Percentiles rank a stretch among this genome's conserved stretches.
phyloP scores from a whole-genome alignment of 1,140 invertebrate genomes.

The Camponotus floridanus region DNA sequence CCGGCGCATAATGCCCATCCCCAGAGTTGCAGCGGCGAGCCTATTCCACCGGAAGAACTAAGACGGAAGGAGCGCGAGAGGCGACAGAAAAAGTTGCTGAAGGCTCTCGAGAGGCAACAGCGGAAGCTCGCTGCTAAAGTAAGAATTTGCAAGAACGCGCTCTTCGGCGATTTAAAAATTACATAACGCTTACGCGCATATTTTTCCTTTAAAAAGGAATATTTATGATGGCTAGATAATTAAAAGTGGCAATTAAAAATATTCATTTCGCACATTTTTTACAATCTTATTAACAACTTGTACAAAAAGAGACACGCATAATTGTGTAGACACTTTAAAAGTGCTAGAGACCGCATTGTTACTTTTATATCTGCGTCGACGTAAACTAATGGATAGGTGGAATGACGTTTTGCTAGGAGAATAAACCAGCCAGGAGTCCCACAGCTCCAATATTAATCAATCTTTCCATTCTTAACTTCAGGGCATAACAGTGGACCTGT shows the following conservation, averaged over 20 bases:
- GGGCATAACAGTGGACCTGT: constrained; percentile 95
- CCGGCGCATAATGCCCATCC: constrained; percentile 99
- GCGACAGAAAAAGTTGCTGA: constrained; percentile 96
- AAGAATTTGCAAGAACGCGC: constrained; percentile 17
- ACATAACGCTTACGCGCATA: not conserved
- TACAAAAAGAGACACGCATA: not conserved
- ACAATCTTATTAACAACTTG: not conserved
- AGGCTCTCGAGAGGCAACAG: constrained; percentile 96
- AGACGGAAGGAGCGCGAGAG: constrained; percentile 95
- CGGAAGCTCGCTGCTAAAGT: constrained; percentile 94
- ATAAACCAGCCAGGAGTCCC: too few species aligned
- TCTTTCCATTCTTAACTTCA: constrained; percentile 68
- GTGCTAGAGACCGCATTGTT: not conserved
- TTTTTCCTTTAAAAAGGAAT: not conserved
- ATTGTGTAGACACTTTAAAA: not conserved
- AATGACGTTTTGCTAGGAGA: not conserved
- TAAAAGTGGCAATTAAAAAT: too few species aligned
- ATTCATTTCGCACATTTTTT: too few species aligned
- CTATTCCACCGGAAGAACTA: constrained; percentile 97
- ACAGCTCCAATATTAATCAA: not conserved
- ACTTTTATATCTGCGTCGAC: not conserved
- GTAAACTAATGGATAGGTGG: not conserved
- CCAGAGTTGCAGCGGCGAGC: constrained; percentile 98
- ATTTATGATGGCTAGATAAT: not conserved
- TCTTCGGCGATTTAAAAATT: constrained; percentile 5